phyloP scores from a whole-genome alignment of 1,140 invertebrate species.

The Sycobia sp. region DNA sequence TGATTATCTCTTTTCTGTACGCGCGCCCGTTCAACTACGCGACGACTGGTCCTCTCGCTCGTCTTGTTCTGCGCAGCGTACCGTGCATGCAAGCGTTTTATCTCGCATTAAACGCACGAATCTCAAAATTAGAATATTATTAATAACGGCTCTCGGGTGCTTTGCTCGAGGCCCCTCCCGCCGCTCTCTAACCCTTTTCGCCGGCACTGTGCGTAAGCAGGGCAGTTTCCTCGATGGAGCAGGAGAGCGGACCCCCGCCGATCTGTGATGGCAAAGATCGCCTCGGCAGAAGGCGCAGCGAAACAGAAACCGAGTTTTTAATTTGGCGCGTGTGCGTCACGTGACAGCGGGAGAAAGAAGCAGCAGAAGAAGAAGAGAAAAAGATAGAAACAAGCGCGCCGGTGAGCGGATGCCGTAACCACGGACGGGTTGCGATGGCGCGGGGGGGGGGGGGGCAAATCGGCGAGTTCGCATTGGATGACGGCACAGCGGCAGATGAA shows the following conservation, averaged over 20 bases:
- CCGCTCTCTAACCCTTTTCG: background rate
- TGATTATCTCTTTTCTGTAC: constrained; percentile 11
- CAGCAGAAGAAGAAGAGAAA: background rate
- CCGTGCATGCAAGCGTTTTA: constrained; percentile 13
- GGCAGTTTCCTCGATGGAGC: constrained; percentile 9
- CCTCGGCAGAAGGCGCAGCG: constrained; percentile 40
- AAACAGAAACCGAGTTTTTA: constrained; percentile 58
- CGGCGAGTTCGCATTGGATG: constrained; percentile 33
- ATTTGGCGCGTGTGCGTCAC: constrained; percentile 60
- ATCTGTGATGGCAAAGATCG: constrained; percentile 18
- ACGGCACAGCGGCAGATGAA: constrained; percentile 50
- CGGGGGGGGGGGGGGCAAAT: constrained; percentile 27
- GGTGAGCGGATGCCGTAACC: constrained; percentile 24
- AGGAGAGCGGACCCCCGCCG: constrained; percentile 10
- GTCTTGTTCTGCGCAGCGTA: too few relatives aligned
- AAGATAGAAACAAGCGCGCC: background rate
- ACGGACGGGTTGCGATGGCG: constrained; percentile 32
- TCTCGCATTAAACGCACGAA: constrained; percentile 2
- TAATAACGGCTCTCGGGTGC: constrained; percentile 6
- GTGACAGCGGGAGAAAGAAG: constrained; percentile 41
- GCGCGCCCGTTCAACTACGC: background rate
- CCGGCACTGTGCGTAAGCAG: background rate
- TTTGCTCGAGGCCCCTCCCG: background rate
- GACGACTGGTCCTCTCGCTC: background rate
- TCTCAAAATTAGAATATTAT: constrained; percentile 30